Base-by-base conservation (phyloP, 2,797 vertebrate species). In the Anniella stebbinsi region DNA sequence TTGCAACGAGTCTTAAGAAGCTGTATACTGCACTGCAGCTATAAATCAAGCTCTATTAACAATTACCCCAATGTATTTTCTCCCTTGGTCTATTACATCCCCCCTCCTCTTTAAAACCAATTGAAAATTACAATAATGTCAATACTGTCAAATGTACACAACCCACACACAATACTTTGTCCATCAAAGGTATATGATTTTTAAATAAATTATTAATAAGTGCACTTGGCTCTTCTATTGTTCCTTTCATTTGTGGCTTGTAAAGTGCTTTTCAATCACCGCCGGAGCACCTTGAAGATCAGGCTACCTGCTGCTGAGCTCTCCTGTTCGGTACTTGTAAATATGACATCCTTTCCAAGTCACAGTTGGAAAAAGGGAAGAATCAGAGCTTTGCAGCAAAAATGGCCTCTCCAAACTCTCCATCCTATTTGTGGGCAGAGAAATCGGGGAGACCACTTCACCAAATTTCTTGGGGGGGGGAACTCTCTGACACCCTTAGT, bases 131-230 rank as follows among this genome's bases (percentile, higher is more conserved):
- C 18, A 51, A 77, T 66, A 87, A 63, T 69, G 67, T 51, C 4
- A 80, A 89, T 12, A 73, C 84, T 86, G 28, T 38, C 82, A 54
- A 86, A 15, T 73, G 73, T 63, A 41, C 12, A 45, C 86, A 93
- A 84, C 4, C 80, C 83, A 85, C 13, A 87, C 69, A 51, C 15
- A 77, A 86, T 54, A 67, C 21, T 51, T 36, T 81, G 77, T 66
- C 51, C 69, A 36, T 86, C 36, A 91, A 77, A 45, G 12, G 18
- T 70, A 75, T 70, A 75, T 57, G 90, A 89, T 73, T n/a, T 92
- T 93, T 89, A 88, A 80, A 77, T 94, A 93, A 91, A 92, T 91
- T 92, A 95, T 88, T 94, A 93, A 94, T 88, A 3, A 84, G 51
- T 93, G 91, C 88, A 92, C 80, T 91, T 63, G 66, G 45, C 70